Conservation (phyloP, 1,140 invertebrate species). For the Tetragonula clypearis region DNA sequence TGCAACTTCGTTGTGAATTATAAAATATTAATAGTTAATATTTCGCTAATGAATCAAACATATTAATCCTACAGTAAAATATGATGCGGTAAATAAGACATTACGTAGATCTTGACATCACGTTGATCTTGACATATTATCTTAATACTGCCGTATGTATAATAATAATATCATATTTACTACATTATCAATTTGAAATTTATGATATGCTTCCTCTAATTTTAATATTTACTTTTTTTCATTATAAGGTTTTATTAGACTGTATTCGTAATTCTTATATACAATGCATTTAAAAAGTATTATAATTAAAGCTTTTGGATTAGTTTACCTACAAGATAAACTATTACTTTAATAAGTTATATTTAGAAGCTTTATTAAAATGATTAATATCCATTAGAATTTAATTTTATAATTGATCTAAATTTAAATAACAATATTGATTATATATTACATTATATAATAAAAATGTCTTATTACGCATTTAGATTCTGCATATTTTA, state of each 20-base stretch:
- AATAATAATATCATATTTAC: conserved; percentile 32
- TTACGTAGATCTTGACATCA: not conserved
- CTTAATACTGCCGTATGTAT: conserved; percentile 38
- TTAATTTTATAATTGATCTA: not conserved
- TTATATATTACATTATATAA: conserved; percentile 6
- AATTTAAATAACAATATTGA: conserved; percentile 24
- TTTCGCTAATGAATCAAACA: conserved; percentile 40
- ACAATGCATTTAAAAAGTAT: not conserved
- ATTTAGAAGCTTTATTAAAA: not conserved
- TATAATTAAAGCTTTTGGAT: not conserved
- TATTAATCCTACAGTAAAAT: conserved; percentile 18
- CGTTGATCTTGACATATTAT: conserved; percentile 27
- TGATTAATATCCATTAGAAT: not conserved
- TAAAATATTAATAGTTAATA: conserved; percentile 12
- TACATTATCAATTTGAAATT: conserved; percentile 15
- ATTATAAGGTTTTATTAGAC: not conserved
- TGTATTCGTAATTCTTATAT: not conserved
- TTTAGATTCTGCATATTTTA: not conserved
- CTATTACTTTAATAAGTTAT: not conserved
- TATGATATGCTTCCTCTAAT: not conserved
- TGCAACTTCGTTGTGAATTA: not conserved
- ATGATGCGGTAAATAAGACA: conserved; percentile 24
- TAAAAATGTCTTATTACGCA: conserved; percentile 1
- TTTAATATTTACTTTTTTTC: not conserved
- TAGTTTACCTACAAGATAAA: not conserved